These are phyloP conservation scores for Ictidomys tridecemlineatus DNA, from an alignment of 2,113 vertebrate genomes.

Conservation along the genomic window DNA sequence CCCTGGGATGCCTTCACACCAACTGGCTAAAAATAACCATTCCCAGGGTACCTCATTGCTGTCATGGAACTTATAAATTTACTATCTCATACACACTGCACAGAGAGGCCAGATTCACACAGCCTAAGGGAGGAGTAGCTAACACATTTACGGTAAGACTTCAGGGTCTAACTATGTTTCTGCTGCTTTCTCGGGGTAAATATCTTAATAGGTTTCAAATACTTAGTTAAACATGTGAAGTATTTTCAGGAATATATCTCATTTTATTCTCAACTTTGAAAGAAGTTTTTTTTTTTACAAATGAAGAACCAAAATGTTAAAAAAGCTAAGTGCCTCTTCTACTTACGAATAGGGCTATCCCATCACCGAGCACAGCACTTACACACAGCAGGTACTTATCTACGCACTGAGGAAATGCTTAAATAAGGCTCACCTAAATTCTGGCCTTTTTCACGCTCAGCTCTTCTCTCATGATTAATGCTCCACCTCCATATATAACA, in stretches of 20 bases:
- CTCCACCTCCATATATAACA: neutral
- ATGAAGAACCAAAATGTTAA: neutral
- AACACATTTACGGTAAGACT: neutral
- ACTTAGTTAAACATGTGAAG: conserved; percentile 22
- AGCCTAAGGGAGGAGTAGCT: neutral
- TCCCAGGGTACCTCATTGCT: conserved; percentile 7
- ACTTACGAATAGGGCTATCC: neutral
- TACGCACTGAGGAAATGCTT: neutral
- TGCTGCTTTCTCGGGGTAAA: neutral
- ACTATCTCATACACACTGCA: neutral
- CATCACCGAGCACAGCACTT: neutral
- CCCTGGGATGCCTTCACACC: neutral
- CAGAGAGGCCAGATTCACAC: neutral
- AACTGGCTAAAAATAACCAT: conserved; percentile 65
- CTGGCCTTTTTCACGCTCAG: neutral
- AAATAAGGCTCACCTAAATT: neutral
- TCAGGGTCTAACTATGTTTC: neutral
- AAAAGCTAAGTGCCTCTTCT: neutral
- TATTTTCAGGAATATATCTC: conserved; percentile 25
- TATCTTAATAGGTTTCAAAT: conserved; percentile 37
- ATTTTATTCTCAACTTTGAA: conserved; percentile 19
- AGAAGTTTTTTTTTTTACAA: conserved; percentile 1
- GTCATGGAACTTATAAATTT: conserved; percentile 56
- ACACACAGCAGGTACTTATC: neutral
- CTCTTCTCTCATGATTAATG: neutral